A percentile compares a stretch with the other conserved stretches of the same genome.
Evolutionary conservation across 2,797 vertebrate species (phyloP).

Genomic region (Muraenolepis orangiensis): DNA sequence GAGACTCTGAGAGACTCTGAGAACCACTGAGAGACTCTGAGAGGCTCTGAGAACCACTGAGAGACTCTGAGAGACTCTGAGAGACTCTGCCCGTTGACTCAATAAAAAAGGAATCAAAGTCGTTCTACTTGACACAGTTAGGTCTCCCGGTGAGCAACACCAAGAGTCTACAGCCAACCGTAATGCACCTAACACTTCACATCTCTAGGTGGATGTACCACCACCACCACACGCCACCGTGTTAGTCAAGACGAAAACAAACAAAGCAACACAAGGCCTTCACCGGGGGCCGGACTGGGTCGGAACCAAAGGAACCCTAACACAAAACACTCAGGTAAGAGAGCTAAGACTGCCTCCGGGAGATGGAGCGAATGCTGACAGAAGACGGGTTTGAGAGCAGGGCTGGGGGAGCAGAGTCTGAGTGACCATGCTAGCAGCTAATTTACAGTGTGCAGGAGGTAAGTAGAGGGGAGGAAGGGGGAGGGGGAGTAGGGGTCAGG

Average conservation of each 20-base stretch:
- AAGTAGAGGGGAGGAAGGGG: neutral
- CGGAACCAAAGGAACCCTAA: slow-evolving; percentile 31
- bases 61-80: no score
- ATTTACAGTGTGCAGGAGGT: slow-evolving; percentile 71
- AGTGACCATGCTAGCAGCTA: slow-evolving; percentile 79
- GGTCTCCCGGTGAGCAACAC: slow-evolving; percentile 16
- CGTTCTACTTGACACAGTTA: slow-evolving; percentile 32
- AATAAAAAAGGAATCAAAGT: slow-evolving; percentile 52
- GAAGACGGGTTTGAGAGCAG: slow-evolving; percentile 44
- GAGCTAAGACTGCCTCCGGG: slow-evolving; percentile 54
- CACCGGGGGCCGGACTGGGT: neutral
- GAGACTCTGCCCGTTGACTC: slow-evolving; percentile 45
- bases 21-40: no score
- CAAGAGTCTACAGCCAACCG: slow-evolving; percentile 29
- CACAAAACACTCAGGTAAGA: slow-evolving; percentile 54
- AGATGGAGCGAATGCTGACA: slow-evolving; percentile 65
- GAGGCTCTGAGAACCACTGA: slow-evolving; percentile 27
- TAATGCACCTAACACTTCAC: neutral
- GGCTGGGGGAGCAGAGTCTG: slow-evolving; percentile 63
- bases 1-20: no score
- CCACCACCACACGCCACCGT: neutral
- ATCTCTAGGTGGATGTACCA: neutral
- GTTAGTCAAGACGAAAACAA: neutral
- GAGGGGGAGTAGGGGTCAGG: neutral
- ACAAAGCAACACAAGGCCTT: neutral